A percentile compares a stretch with the other conserved stretches of the same genome.
Conservation (phyloP, 2,797 vertebrate species). For the Galaxias olidus region DNA sequence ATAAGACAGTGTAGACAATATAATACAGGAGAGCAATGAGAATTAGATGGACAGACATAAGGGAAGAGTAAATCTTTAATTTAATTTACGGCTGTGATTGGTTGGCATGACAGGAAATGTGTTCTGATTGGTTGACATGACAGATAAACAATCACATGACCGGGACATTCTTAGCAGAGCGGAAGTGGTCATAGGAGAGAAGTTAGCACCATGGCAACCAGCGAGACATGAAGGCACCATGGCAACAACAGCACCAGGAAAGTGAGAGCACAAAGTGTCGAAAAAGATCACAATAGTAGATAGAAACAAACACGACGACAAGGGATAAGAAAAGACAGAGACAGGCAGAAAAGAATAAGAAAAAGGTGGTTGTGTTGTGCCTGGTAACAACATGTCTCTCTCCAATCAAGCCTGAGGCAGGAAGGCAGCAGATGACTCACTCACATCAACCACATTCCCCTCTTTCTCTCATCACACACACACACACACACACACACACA, state of each 20-base stretch:
- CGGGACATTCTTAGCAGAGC: slow-evolving; percentile 42
- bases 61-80: no score
- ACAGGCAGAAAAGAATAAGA: no score
- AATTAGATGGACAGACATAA: no score
- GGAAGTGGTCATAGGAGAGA: slow-evolving; percentile 30
- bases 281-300: no score
- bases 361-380: no score
- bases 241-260: slow-evolving; percentile 22
- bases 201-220: background rate
- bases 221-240: background rate
- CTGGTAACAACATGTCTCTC: slow-evolving; percentile 19
- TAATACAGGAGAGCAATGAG: no score
- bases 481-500: background rate
- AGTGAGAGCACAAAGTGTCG: slow-evolving; percentile 48
- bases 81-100: no score
- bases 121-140: no score
- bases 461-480: background rate
- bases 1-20: no score
- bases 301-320: no score
- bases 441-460: background rate
- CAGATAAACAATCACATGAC: slow-evolving; percentile 41
- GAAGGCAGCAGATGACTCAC: background rate
- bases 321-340: no score
- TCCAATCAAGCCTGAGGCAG: slow-evolving; percentile 42
- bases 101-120: no score